Conservation (phyloP, 2,888 invertebrate genomes). For the Cyrtodaria siliqua region DNA sequence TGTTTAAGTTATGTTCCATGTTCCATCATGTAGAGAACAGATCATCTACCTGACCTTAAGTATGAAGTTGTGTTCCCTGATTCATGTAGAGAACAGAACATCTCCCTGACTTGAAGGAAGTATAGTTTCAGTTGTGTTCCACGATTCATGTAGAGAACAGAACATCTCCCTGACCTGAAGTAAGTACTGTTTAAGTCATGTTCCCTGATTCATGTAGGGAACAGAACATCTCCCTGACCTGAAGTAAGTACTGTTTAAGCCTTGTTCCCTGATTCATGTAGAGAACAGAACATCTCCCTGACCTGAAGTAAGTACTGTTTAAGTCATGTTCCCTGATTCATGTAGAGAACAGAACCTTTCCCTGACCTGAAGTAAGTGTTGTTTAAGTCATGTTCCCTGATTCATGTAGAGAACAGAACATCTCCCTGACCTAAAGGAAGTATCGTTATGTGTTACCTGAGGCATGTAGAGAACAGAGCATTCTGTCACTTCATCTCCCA, state of each 20-base stretch:
- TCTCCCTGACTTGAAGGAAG: too few species aligned
- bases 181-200: too few species aligned
- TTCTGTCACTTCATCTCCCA: constrained; percentile 87
- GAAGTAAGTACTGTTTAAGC: neutral
- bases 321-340: constrained; percentile 10
- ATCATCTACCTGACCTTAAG: too few species aligned
- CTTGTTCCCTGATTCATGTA: constrained; percentile 1
- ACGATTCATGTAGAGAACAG: constrained; percentile 2
- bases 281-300: neutral
- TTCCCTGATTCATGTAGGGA: too few species aligned
- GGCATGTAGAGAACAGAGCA: constrained; percentile 87
- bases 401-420: constrained; percentile 3
- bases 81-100: too few species aligned
- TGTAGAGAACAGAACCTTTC: constrained; percentile 21
- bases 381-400: neutral
- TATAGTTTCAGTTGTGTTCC: neutral
- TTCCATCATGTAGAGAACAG: constrained; percentile 2
- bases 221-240: too few species aligned
- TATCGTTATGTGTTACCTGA: constrained; percentile 86
- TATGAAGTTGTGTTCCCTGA: too few species aligned
- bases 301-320: neutral
- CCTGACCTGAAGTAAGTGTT: too few species aligned
- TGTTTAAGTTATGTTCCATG: too few species aligned
- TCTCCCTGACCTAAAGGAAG: neutral
- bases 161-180: too few species aligned